Percentiles rank a stretch among this genome's conserved stretches.
These are phyloP conservation scores for Plectrocnemia conspersa DNA, from an alignment of 1,140 invertebrate genomes.

Conservation along the genomic window DNA sequence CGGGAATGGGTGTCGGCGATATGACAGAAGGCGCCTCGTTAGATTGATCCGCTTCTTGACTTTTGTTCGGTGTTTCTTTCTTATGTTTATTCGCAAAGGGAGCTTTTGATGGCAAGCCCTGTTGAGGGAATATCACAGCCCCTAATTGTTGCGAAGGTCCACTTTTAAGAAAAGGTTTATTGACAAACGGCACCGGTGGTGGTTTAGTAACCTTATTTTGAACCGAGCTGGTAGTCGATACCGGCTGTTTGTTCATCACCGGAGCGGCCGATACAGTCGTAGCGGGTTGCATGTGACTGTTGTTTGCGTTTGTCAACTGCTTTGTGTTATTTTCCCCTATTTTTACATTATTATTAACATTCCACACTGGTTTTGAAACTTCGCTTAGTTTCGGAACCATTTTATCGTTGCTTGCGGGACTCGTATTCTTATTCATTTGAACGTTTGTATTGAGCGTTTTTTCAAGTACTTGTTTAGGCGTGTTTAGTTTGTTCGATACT, in stretches of 20 bases:
- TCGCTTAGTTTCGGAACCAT: slow-evolving; percentile 39
- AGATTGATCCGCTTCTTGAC: slow-evolving; percentile 37
- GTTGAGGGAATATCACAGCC: slow-evolving; percentile 44
- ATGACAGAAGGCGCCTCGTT: slow-evolving; percentile 41
- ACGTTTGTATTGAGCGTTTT: slow-evolving; percentile 5
- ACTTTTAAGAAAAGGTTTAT: slow-evolving; percentile 26
- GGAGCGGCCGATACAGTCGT: slow-evolving; percentile 36
- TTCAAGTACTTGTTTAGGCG: slow-evolving; percentile 39
- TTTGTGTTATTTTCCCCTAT: slow-evolving; percentile 1
- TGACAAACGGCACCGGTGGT: slow-evolving; percentile 34
- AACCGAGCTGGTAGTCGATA: background rate
- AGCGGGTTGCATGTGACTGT: slow-evolving; percentile 35
- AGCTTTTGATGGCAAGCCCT: slow-evolving; percentile 45
- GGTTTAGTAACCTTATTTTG: slow-evolving; percentile 42
- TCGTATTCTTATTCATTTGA: background rate
- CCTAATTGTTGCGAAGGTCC: slow-evolving; percentile 37
- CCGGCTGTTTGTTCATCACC: slow-evolving; percentile 39
- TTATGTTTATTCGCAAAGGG: slow-evolving; percentile 49
- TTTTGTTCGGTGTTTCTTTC: slow-evolving; percentile 39
- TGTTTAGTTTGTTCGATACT: slow-evolving; percentile 39
- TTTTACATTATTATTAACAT: slow-evolving; percentile 37
- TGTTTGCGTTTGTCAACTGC: background rate
- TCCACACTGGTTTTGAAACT: slow-evolving; percentile 42
- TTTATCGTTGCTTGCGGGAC: slow-evolving; percentile 38
- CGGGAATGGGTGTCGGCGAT: slow-evolving; percentile 43